phyloP scores from a whole-genome alignment of 1,140 invertebrate species.

The Drosophila miranda region DNA sequence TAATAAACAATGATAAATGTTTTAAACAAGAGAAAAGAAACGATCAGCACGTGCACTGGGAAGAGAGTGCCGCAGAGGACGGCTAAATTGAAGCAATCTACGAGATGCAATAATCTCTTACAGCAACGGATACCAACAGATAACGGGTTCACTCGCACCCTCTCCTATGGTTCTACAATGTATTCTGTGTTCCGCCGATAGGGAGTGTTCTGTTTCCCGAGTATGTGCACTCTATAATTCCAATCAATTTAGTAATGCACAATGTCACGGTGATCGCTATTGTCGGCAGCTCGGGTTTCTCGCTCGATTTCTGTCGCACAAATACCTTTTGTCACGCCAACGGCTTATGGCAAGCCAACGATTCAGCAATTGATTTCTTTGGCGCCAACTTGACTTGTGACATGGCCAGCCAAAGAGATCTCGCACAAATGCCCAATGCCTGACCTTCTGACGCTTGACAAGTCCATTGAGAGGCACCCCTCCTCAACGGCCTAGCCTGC shows the following conservation, averaged over 20 bases:
- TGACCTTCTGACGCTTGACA: constrained; percentile 51
- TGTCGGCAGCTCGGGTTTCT: constrained; percentile 1
- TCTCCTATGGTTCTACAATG: no score
- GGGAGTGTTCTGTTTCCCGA: no score
- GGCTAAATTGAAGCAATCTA: constrained; percentile 1
- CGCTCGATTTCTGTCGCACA: constrained; percentile 40
- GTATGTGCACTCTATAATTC: neutral
- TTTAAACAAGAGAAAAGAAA: constrained; percentile 29
- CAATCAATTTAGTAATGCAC: constrained; percentile 4
- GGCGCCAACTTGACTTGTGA: constrained; percentile 55
- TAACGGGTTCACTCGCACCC: neutral
- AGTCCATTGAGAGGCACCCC: constrained; percentile 27
- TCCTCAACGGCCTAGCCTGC: constrained; percentile 1
- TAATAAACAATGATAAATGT: constrained; percentile 15
- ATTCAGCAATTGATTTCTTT: constrained; percentile 15
- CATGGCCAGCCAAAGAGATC: constrained; percentile 38
- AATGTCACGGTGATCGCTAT: constrained; percentile 25
- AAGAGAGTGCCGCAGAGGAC: constrained; percentile 5
- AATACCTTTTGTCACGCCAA: constrained; percentile 58
- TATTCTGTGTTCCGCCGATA: no score
- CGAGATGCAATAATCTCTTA: constrained; percentile 12
- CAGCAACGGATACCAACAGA: neutral
- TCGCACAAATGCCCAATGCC: constrained; percentile 11
- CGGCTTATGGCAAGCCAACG: constrained; percentile 13
- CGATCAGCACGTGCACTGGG: constrained; percentile 14